Conservation (phyloP, 64 coral and sea anemone species). For the Acropora tenuis region DNA sequence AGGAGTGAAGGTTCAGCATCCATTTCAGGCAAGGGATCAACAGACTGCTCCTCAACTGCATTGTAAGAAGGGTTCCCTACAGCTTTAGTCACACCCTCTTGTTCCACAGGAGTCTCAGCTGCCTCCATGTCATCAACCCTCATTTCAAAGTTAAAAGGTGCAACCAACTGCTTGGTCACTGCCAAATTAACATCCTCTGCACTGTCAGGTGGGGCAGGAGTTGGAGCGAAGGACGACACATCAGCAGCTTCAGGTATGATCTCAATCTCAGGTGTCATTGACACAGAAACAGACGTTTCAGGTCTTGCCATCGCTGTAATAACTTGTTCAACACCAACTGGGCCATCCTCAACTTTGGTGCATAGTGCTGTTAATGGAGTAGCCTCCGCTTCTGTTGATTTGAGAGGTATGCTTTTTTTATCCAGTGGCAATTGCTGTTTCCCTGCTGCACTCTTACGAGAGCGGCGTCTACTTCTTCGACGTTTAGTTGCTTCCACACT, state of each 20-base stretch:
- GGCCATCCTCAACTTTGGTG: neutral
- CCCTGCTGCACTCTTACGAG: neutral
- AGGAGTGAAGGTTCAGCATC: neutral
- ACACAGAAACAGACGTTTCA: neutral
- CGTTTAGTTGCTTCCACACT: neutral
- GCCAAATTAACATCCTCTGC: neutral
- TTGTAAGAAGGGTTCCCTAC: too few relatives aligned
- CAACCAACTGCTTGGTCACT: neutral
- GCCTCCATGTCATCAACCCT: neutral
- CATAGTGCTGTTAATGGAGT: neutral
- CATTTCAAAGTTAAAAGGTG: neutral
- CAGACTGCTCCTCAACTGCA: too few relatives aligned
- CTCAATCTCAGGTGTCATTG: neutral
- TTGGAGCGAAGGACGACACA: neutral
- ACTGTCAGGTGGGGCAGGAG: neutral
- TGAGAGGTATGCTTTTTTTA: neutral
- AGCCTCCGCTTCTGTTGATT: neutral
- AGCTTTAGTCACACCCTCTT: too few relatives aligned
- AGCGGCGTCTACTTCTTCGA: neutral
- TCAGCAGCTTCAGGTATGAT: neutral
- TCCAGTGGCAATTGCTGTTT: neutral
- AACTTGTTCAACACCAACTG: neutral
- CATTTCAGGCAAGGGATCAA: neutral
- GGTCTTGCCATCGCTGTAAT: neutral
- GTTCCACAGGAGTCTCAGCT: too few relatives aligned